Base-by-base conservation (phyloP, 2,797 vertebrate species). In the Monodelphis domestica region DNA sequence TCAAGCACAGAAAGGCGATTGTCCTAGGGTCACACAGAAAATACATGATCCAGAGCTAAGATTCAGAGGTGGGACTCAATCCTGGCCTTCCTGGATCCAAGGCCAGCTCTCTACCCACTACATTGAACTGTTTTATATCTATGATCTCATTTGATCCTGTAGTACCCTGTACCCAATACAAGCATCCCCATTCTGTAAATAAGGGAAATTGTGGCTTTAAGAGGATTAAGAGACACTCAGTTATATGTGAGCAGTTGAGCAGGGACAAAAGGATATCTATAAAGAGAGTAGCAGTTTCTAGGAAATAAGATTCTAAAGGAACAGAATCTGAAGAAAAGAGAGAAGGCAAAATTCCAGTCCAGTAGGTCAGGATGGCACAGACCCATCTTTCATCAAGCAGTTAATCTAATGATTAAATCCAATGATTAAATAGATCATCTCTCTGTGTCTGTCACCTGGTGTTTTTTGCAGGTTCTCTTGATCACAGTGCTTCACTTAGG, bases 291-390 rank as follows among this genome's bases (percentile, higher is more conserved):
- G 24, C 53, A 45, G 89, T 70, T 57, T 94, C 94, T 87, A 91
- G 52, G 91, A 96, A 95, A 89, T 63, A 6, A 90, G 97, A 91
- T 87, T 93, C 94, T 59, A 94, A 94, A 55, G 55, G 59, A 70
- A n/a, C 92, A 96, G 91, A 96, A 89, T 53, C 26, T 91, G 15
- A 29, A 89, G 84, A 87, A 54, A 89, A 91, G 17, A 53, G 30
- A 93, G 45, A 89, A 53, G 30, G 93, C n/a, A 78, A 91, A 78
- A 59, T 87, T 59, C 87, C 45, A 63, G 84, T 94, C 91, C 89
- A 95, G 94, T 93, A 96, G 95, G 95, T 91, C 24, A 0, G 57
- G 2, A 54, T 89, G 93, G 45, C 56, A 10, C 6, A 5, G 52
- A 78, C 7, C 50, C 38, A 84, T 50, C 38, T 84, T 78, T 38